A percentile compares a stretch with the other conserved stretches of the same genome.
Conservation (phyloP, 2,113 vertebrate species). For the Cryptotis parvus region DNA sequence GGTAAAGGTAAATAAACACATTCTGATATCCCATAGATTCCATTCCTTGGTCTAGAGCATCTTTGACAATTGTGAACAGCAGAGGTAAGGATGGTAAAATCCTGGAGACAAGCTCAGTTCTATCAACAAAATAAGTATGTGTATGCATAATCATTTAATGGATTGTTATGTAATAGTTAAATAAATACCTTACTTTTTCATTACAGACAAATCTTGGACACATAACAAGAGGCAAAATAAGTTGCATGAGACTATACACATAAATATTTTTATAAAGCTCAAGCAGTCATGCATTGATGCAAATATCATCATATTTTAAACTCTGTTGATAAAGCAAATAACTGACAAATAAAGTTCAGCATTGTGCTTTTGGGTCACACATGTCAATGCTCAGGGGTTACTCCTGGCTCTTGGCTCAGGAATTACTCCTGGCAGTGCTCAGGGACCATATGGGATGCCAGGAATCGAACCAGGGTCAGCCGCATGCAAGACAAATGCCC, state of each 20-base stretch:
- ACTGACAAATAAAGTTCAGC: background rate
- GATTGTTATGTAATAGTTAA: background rate
- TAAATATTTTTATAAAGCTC: slow-evolving; percentile 18
- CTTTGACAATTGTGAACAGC: background rate
- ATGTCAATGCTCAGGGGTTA: too few species aligned
- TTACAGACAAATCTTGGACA: background rate
- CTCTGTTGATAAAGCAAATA: background rate
- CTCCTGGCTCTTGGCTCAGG: too few species aligned
- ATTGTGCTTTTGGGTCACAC: too few species aligned
- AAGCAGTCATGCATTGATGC: background rate
- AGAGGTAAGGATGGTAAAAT: background rate
- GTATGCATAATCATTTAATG: background rate
- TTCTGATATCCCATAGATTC: background rate
- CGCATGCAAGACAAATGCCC: too few species aligned
- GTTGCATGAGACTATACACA: background rate
- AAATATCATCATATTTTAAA: too few species aligned
- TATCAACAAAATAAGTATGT: background rate
- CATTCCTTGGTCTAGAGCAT: background rate
- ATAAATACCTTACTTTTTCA: background rate
- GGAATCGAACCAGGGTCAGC: too few species aligned
- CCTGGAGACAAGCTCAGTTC: background rate
- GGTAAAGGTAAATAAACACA: slow-evolving; percentile 20
- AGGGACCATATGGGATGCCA: too few species aligned
- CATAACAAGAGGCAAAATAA: background rate
- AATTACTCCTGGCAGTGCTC: too few species aligned